Evolutionary conservation across 2,888 invertebrate genomes (phyloP), one percentile per base, ranked within the genome.

Genomic region (Apodemia mormo): DNA sequence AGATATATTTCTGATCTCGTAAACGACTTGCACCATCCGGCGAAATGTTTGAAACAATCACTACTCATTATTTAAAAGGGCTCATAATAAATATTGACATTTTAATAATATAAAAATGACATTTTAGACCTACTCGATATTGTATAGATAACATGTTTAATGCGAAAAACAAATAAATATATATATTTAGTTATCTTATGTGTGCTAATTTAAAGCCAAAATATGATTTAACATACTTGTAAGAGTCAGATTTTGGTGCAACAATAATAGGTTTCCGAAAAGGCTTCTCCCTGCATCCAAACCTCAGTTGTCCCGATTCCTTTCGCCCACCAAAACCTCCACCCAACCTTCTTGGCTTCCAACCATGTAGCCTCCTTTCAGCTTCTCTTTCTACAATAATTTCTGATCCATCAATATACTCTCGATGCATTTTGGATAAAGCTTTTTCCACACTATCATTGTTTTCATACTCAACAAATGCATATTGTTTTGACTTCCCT

Each of bases 241-340:
- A 4, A 49, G 33, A 61, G 14, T 61, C 61, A 61, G 30, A 14
- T 12, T 30, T 61, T 30, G 30, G 33, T 40, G 29, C 33, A 5
- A 74, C n/a, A 49, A 75, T 14, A 43, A 89, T 94, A 2, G 96
- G 96, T 83, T 94, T 95, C 77, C 92, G 95, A 82, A 97, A 98
- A 0, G 97, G 97, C 77, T 97, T 91, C 69, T 96, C 96, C 77
- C 95, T 94, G 65, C 98, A 96, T 1, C 98, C 98, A 90, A 98
- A 98, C 72, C 98, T 87, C 61, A 98, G 90, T 82, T 98, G 98
- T 0, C 98, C 98, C 0, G 98, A 96, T 85, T 97, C 97, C 80
- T 96, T 97, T 75, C 94, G 95, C 0, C 98, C 98, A 4, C 97
- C 97, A 81, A 97, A 96, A 14, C 98, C 98, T 22, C 98, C 98